Evolutionary conservation across 2,888 invertebrate genomes (phyloP).

Genomic region (Acleris sparsana): DNA sequence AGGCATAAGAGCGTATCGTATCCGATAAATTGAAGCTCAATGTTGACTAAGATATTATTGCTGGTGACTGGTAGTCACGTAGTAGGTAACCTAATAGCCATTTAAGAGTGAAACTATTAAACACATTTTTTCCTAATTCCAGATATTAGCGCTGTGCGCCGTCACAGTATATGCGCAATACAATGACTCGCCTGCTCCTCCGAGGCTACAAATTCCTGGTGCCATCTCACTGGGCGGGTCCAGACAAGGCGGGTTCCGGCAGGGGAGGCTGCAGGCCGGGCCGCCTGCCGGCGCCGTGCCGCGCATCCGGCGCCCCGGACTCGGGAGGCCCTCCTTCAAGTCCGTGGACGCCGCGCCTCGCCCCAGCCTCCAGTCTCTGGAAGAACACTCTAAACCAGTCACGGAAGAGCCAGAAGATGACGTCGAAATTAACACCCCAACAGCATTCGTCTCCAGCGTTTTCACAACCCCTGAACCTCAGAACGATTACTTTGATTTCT

Average conservation of each 20-base stretch:
- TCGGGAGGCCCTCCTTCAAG: constrained; percentile 72
- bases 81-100: no score
- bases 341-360: constrained; percentile 74
- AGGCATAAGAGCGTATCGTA: no score
- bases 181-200: constrained; percentile 83
- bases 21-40: no score
- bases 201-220: constrained; percentile 86
- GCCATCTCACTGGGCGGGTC: constrained; percentile 77
- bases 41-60: no score
- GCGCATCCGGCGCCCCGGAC: constrained; percentile 72
- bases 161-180: constrained; percentile 81
- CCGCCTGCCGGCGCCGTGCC: constrained; percentile 57
- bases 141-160: constrained; percentile 79
- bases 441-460: constrained; percentile 70
- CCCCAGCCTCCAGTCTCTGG: constrained; percentile 75
- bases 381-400: constrained; percentile 85
- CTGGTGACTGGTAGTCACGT: no score
- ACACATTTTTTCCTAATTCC: constrained; percentile 46
- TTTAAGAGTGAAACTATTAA: not conserved
- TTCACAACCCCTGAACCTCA: constrained; percentile 75
- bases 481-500: constrained; percentile 74
- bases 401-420: constrained; percentile 87
- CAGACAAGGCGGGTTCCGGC: constrained; percentile 69
- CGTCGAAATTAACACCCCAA: constrained; percentile 80
- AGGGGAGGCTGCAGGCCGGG: constrained; percentile 66